Conservation (phyloP, 2,797 vertebrate genomes). For the Neoniphon sammara region DNA sequence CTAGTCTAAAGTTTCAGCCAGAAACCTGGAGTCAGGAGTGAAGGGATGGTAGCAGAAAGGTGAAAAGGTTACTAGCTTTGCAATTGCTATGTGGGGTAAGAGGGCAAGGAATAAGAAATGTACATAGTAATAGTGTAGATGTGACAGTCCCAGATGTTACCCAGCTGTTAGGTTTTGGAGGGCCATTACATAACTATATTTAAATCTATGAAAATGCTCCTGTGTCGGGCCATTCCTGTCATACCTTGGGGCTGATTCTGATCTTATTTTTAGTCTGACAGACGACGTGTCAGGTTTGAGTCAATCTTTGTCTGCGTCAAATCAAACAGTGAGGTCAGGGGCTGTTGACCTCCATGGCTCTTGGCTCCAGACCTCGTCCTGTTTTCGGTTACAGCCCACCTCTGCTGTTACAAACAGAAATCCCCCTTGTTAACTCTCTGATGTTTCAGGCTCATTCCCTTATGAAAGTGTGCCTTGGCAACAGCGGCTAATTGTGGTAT, state of each 20-base stretch:
- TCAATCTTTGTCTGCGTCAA: conserved; percentile 23
- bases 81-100: neutral
- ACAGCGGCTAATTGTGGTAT: conserved; percentile 47
- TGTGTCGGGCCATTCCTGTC: conserved; percentile 45
- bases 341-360: conserved; percentile 1
- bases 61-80: conserved; percentile 8
- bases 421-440: conserved; percentile 9
- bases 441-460: conserved; percentile 35
- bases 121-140: conserved; percentile 9
- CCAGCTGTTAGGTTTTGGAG: conserved; percentile 61
- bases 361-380: neutral
- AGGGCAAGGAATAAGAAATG: conserved; percentile 34
- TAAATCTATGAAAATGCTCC: conserved; percentile 1
- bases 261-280: conserved; percentile 47
- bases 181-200: conserved; percentile 36
- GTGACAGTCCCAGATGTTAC: conserved; percentile 44
- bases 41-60: conserved; percentile 1
- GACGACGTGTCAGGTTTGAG: conserved; percentile 7
- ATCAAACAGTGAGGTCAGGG: conserved; percentile 21
- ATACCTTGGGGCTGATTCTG: conserved; percentile 48
- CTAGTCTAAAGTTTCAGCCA: conserved; percentile 59
- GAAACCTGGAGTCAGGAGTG: conserved; percentile 14
- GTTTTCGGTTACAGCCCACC: conserved; percentile 8
- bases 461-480: conserved; percentile 31
- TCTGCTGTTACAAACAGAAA: neutral